phyloP scores from a whole-genome alignment of 2,797 vertebrate genomes.

The Aldrovandia affinis region DNA sequence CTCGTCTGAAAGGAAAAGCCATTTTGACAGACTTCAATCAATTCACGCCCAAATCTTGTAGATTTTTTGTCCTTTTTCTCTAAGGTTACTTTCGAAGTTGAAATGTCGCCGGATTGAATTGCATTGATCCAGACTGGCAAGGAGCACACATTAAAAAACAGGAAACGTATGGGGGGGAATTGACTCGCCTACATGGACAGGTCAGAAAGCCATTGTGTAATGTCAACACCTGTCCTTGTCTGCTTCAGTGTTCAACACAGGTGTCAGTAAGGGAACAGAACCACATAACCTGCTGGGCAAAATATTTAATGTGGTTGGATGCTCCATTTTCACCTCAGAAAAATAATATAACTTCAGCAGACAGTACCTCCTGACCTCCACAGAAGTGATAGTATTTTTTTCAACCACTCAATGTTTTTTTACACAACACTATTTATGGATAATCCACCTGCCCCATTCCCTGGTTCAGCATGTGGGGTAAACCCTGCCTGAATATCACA shows the following conservation, averaged over 20 bases:
- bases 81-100: constrained; percentile 13
- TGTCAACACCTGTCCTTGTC: neutral
- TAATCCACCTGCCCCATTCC: neutral
- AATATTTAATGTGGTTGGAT: neutral
- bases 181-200: neutral
- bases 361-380: neutral
- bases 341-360: neutral
- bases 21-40: constrained; percentile 30
- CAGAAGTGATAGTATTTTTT: neutral
- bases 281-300: neutral
- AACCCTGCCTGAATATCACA: neutral
- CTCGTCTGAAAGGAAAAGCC: constrained; percentile 19
- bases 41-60: constrained; percentile 26
- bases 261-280: neutral
- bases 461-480: neutral
- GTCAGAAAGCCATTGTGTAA: neutral
- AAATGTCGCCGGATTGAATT: constrained; percentile 23
- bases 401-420: neutral
- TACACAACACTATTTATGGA: neutral
- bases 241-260: neutral
- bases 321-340: neutral
- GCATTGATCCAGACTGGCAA: constrained; percentile 29
- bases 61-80: constrained; percentile 22
- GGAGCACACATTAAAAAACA: constrained; percentile 6
- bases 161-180: neutral